Base-by-base conservation (phyloP, 2,888 invertebrate species). In the Agonopterix heracliana region DNA sequence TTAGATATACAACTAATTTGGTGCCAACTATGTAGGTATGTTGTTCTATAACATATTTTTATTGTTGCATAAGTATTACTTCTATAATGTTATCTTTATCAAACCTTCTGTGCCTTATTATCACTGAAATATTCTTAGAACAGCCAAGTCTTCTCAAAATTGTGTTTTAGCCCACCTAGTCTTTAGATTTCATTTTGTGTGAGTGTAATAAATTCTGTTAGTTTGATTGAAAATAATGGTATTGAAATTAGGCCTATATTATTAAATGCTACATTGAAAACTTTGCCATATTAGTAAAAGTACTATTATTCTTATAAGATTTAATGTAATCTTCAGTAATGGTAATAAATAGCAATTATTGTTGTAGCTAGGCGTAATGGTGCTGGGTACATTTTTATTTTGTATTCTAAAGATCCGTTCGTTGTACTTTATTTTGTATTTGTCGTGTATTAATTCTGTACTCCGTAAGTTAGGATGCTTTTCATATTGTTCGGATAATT, bases 211-310 rank as follows among this genome's bases (percentile, higher is more conserved):
- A 68, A 70, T 74, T 78, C 78, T 71, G 68, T 70, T 77, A 78
- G 74, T 70, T 78, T 69, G 73, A 73, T 78, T 70, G 70, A 60
- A 62, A 59, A 67, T 64, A 68, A 76, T 68, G 61, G 67, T 71
- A 71, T 72, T 75, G 71, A 74, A 77, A 80, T 81, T 79, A 81
- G 80, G 73, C 74, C 71, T 81, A 69, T 74, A 68, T 80, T 68
- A 69, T 69, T 74, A 68, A 83, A 85, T 83, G 78, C 86, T 87
- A 86, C 86, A 87, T 85, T 85, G 88, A 87, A 87, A 88, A 87
- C 87, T 87, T 86, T 87, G 88, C 88, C 88, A 88, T 88, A 88
- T 88, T 88, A 88, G 86, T 84, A 77, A 86, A 81, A 71, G 77
- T 85, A 85, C 82, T 85, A 68, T 77, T 80, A 81, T 78, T 81